Conservation (phyloP, 2,113 vertebrate genomes). For the Hippocampus zosterae region DNA sequence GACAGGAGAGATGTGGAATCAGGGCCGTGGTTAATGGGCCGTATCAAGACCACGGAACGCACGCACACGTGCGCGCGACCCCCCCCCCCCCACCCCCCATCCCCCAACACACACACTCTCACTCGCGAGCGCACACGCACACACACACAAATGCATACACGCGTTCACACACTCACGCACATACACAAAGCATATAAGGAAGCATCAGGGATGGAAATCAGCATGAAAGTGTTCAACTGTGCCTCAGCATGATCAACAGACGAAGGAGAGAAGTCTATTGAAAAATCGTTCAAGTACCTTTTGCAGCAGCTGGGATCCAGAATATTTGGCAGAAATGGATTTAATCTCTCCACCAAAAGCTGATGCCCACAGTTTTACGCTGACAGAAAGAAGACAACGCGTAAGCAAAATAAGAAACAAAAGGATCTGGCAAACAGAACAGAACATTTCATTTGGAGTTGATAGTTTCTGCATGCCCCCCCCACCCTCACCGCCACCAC, state of each 20-base stretch:
- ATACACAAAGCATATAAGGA: neutral
- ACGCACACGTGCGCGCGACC: constrained; percentile 8
- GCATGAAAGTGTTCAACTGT: neutral
- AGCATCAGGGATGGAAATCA: neutral
- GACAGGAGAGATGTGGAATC: constrained; percentile 48
- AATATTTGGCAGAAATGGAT: constrained; percentile 97
- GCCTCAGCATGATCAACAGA: neutral
- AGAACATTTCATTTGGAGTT: too few relatives aligned
- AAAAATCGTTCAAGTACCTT: constrained; percentile 77
- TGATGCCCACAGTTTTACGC: constrained; percentile 97
- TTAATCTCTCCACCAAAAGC: constrained; percentile 98
- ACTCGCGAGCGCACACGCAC: neutral
- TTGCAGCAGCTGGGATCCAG: constrained; percentile 92
- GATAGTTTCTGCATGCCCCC: too few relatives aligned
- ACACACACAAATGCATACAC: constrained; percentile 4
- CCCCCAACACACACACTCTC: too few relatives aligned
- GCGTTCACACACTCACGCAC: constrained; percentile 4
- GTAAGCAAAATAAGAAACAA: neutral
- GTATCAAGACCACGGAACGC: constrained; percentile 40
- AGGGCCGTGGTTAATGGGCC: constrained; percentile 68
- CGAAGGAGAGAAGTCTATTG: neutral
- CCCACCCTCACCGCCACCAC: too few relatives aligned
- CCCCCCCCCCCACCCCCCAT: neutral
- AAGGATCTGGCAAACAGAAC: neutral
- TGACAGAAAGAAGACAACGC: constrained; percentile 48